Evolutionary conservation across 2,888 invertebrate genomes (phyloP).

Genomic region (Drosophila nigricruria): DNA sequence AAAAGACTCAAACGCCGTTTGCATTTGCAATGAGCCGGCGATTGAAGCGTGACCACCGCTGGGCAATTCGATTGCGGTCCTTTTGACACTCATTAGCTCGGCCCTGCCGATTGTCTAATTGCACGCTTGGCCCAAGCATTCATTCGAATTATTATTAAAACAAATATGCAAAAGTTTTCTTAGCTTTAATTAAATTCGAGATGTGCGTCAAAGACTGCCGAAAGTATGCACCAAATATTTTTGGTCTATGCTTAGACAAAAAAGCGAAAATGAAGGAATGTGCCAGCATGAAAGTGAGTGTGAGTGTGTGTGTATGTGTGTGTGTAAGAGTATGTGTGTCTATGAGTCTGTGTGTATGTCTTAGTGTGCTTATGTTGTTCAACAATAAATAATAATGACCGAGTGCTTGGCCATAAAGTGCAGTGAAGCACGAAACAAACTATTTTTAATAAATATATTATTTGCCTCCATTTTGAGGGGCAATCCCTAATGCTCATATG

Average conservation of each 20-base stretch:
- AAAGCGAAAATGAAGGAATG: constrained; percentile 3
- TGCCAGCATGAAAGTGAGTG: neutral
- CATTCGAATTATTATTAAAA: constrained; percentile 64
- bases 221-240: constrained; percentile 47
- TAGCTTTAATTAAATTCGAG: constrained; percentile 59
- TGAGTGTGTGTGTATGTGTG: neutral
- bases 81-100: constrained; percentile 59
- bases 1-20: constrained; percentile 58
- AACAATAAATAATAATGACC: constrained; percentile 64
- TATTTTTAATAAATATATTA: constrained; percentile 78
- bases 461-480: constrained; percentile 27
- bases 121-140: constrained; percentile 17
- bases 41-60: constrained; percentile 46
- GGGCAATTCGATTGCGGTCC: constrained; percentile 68
- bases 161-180: constrained; percentile 40
- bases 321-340: neutral
- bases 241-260: constrained; percentile 1
- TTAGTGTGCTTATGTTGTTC: constrained; percentile 2
- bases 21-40: constrained; percentile 68
- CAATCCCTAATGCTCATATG: constrained; percentile 43
- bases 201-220: constrained; percentile 31
- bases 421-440: constrained; percentile 61
- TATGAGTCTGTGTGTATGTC: neutral
- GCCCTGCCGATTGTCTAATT: constrained; percentile 33
- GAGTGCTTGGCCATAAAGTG: constrained; percentile 40